Conservation (phyloP, 2,113 vertebrate genomes). For the Alosa alosa region DNA sequence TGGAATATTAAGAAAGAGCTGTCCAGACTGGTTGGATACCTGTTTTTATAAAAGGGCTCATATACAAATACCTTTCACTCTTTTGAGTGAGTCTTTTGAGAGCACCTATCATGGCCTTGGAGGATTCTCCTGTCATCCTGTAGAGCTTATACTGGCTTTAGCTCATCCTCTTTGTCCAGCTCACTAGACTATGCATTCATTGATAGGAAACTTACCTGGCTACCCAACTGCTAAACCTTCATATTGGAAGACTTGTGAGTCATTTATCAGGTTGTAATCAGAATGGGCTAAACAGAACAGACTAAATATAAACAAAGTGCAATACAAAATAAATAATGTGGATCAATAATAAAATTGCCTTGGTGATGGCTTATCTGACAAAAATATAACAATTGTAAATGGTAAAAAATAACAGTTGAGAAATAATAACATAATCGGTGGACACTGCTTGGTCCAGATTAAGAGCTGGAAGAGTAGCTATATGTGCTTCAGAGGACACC, state of each 20-base stretch:
- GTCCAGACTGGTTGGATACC: background rate
- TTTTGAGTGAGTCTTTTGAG: background rate
- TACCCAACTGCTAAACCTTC: conserved; percentile 44
- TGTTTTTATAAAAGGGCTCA: conserved; percentile 1
- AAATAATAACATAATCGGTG: conserved; percentile 74
- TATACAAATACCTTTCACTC: background rate
- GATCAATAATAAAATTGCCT: conserved; percentile 54
- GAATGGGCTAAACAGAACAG: conserved; percentile 37
- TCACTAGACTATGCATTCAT: background rate
- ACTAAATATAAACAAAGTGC: conserved; percentile 57
- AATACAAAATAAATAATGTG: conserved; percentile 69
- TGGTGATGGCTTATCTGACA: conserved; percentile 46
- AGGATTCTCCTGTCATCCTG: background rate
- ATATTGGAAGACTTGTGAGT: conserved; percentile 50
- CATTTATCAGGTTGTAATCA: conserved; percentile 42
- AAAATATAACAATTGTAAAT: conserved; percentile 51
- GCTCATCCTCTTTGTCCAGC: background rate
- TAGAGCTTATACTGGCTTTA: background rate
- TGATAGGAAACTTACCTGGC: conserved; percentile 25
- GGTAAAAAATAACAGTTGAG: conserved; percentile 42
- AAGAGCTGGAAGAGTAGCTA: conserved; percentile 58
- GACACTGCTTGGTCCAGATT: conserved; percentile 54
- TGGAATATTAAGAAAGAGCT: background rate
- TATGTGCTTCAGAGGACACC: conserved; percentile 41
- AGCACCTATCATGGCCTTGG: background rate